Evolutionary conservation across 1,140 invertebrate species (phyloP).

Genomic region (Drosophila equinoxialis): DNA sequence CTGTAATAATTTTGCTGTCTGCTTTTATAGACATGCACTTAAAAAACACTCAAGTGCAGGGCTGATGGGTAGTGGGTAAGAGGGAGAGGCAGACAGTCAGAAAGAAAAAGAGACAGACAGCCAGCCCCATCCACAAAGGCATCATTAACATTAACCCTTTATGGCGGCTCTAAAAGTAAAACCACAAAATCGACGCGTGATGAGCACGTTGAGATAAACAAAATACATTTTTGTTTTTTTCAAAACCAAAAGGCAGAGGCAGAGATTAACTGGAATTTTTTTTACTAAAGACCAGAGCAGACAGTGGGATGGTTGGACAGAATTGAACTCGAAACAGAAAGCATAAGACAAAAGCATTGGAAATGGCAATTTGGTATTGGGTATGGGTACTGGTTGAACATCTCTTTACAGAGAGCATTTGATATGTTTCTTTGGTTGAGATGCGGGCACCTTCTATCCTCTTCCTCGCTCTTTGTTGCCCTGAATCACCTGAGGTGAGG

Average conservation of each 20-base stretch:
- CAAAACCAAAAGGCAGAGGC: slow-evolving; percentile 4
- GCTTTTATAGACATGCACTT: slow-evolving; percentile 77
- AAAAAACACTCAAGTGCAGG: slow-evolving; percentile 77
- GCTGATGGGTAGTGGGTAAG: slow-evolving; percentile 41
- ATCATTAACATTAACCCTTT: slow-evolving; percentile 79
- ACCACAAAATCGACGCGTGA: slow-evolving; percentile 76
- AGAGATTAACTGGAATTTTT: slow-evolving; percentile 61
- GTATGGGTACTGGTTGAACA: slow-evolving; percentile 8
- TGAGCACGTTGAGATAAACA: slow-evolving; percentile 80
- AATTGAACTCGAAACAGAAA: slow-evolving; percentile 12
- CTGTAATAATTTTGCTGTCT: slow-evolving; percentile 68
- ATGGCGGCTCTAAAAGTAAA: slow-evolving; percentile 75
- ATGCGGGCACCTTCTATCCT: slow-evolving; percentile 31
- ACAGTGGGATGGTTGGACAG: slow-evolving; percentile 6
- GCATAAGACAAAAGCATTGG: slow-evolving; percentile 22
- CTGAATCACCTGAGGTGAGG: slow-evolving; percentile 51
- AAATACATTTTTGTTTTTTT: slow-evolving; percentile 54
- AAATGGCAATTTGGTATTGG: slow-evolving; percentile 18
- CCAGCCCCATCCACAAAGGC: slow-evolving; percentile 44
- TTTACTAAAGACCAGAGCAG: slow-evolving; percentile 46
- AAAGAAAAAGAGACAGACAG: slow-evolving; percentile 2
- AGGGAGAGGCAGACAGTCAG: slow-evolving; percentile 19
- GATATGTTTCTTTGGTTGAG: slow-evolving; percentile 45
- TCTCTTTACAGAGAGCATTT: slow-evolving; percentile 30
- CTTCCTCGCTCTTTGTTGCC: neutral